Percentiles rank a stretch among this genome's conserved stretches.
Evolutionary conservation across 2,113 vertebrate genomes (phyloP).

Genomic region (Dicerorhinus sumatrensis): DNA sequence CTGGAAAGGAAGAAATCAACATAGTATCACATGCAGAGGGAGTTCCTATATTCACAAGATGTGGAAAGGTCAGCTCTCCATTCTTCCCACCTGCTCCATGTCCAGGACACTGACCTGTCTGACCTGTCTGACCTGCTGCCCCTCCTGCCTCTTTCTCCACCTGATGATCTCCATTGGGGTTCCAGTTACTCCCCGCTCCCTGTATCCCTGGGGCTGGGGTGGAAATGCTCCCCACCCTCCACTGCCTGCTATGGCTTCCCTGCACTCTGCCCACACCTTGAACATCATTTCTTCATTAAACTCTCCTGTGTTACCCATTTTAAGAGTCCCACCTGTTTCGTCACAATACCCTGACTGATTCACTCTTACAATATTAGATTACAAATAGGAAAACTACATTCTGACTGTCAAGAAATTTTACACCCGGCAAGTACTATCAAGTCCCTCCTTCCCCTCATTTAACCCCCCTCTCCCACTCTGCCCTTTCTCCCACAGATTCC

Average conservation of each 20-base stretch:
- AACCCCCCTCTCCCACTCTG: not conserved
- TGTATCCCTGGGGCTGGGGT: not conserved
- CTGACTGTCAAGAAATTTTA: not conserved
- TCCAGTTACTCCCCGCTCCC: not conserved
- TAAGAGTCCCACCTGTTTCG: not conserved
- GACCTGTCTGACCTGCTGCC: too few species aligned
- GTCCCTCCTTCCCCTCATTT: not conserved
- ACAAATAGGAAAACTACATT: slow-evolving; percentile 27
- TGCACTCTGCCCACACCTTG: not conserved
- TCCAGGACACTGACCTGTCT: not conserved
- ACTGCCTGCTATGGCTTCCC: rapidly evolving
- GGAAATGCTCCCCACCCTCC: not conserved
- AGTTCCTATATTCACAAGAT: not conserved
- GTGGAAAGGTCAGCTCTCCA: not conserved
- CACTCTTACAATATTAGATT: not conserved
- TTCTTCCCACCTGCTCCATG: rapidly evolving
- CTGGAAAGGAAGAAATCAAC: not conserved
- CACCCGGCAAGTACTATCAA: not conserved
- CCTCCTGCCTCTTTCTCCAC: not conserved
- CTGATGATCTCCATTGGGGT: not conserved
- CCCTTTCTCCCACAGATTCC: not conserved
- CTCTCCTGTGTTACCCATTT: not conserved
- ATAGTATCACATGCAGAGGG: not conserved
- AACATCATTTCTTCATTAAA: not conserved
- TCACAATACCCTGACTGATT: not conserved